A percentile compares a stretch with the other conserved stretches of the same genome.
These are phyloP conservation scores for Amphilophus citrinellus DNA, from an alignment of 2,113 vertebrate species.

Conservation along the genomic window DNA sequence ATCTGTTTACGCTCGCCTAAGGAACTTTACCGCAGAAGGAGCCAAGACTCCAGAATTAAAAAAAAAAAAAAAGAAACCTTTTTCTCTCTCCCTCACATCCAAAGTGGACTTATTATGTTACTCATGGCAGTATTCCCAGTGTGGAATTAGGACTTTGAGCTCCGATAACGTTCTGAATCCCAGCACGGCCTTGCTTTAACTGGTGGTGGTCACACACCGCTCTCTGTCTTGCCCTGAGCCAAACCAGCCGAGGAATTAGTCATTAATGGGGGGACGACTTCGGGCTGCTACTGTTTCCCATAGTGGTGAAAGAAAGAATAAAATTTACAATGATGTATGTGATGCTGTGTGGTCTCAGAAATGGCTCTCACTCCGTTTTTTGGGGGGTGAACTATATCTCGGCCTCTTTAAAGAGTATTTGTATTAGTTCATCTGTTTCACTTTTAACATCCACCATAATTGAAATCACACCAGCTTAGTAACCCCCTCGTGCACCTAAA, in stretches of 20 bases:
- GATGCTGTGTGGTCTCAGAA: slow-evolving; percentile 28
- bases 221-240: slow-evolving; percentile 63
- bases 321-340: slow-evolving; percentile 49
- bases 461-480: slow-evolving; percentile 1
- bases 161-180: slow-evolving; percentile 76
- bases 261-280: slow-evolving; percentile 66
- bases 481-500: not conserved
- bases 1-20: slow-evolving; percentile 74
- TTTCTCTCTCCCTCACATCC: slow-evolving; percentile 57
- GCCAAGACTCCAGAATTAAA: slow-evolving; percentile 59
- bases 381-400: not conserved
- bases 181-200: slow-evolving; percentile 67
- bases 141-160: slow-evolving; percentile 80
- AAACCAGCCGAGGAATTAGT: slow-evolving; percentile 66
- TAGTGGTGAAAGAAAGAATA: slow-evolving; percentile 43
- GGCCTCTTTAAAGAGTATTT: not conserved
- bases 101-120: slow-evolving; percentile 81
- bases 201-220: slow-evolving; percentile 73
- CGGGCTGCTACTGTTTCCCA: slow-evolving; percentile 68
- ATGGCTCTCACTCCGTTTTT: slow-evolving; percentile 25
- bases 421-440: slow-evolving; percentile 6
- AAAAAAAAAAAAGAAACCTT: slow-evolving; percentile 21
- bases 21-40: slow-evolving; percentile 66
- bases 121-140: slow-evolving; percentile 78
- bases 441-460: not conserved